These are phyloP conservation scores for Xanthia togata DNA, from an alignment of 2,888 invertebrate genomes.

Conservation along the genomic window DNA sequence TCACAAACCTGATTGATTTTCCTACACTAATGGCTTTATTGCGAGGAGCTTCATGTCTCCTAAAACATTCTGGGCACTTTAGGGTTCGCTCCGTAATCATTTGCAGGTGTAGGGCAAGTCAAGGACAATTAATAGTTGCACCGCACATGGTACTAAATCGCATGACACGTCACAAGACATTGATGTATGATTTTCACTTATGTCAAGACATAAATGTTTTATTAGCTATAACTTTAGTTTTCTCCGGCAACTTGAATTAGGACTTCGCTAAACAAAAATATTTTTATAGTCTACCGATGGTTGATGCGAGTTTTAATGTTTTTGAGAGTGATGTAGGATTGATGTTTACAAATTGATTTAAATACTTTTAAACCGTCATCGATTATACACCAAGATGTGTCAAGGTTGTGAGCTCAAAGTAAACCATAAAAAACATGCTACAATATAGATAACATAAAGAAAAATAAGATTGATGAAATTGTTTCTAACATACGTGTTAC, in stretches of 20 bases:
- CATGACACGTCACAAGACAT: neutral
- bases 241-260: neutral
- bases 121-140: neutral
- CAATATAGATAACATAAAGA: neutral
- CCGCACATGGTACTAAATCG: neutral
- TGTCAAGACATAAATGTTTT: neutral
- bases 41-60: neutral
- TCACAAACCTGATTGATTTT: slow-evolving; percentile 15
- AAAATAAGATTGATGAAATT: neutral
- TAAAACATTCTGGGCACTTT: neutral
- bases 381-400: slow-evolving; percentile 17
- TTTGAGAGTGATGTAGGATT: slow-evolving; percentile 7
- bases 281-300: slow-evolving; percentile 1
- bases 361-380: slow-evolving; percentile 29
- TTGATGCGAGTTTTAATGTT: neutral
- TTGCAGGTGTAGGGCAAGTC: neutral
- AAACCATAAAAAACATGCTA: neutral
- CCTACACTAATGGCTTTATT: slow-evolving; percentile 16
- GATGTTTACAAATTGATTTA: slow-evolving; percentile 40
- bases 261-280: neutral
- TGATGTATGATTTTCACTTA: neutral
- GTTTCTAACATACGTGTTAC: neutral
- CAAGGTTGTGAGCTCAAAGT: slow-evolving; percentile 29
- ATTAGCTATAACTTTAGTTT: neutral
- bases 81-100: neutral